Evolutionary conservation across 2,113 vertebrate species (phyloP).

Genomic region (Ginglymostoma cirratum): DNA sequence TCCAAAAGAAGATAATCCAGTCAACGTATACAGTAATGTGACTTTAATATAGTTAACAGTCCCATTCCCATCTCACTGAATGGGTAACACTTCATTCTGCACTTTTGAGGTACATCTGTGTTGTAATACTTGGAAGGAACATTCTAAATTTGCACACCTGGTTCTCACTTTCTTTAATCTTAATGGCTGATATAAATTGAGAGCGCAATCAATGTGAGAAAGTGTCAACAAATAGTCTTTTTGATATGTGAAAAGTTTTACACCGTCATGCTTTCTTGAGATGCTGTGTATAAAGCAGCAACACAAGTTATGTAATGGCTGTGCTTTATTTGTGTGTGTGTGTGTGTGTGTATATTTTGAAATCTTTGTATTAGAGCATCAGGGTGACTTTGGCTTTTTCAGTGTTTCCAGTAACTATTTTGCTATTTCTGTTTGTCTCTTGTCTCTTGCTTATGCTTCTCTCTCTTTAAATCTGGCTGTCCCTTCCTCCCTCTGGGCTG

Average conservation of each 20-base stretch:
- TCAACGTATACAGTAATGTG: neutral
- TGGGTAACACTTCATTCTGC: neutral
- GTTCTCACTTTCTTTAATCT: neutral
- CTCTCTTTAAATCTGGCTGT: slow-evolving; percentile 46
- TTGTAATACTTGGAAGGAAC: neutral
- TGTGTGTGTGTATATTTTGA: neutral
- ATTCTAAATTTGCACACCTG: neutral
- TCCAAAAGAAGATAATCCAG: no score
- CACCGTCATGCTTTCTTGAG: neutral
- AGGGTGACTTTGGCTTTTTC: neutral
- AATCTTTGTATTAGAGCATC: neutral
- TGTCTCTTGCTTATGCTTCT: slow-evolving; percentile 39
- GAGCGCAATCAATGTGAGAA: neutral
- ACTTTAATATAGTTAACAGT: neutral
- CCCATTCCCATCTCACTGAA: neutral
- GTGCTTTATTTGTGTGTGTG: neutral
- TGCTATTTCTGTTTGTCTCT: slow-evolving; percentile 39
- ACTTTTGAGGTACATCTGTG: neutral
- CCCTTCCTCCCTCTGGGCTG: slow-evolving; percentile 64
- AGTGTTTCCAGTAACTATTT: slow-evolving; percentile 36
- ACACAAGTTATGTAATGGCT: neutral
- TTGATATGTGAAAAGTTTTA: neutral
- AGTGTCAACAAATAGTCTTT: neutral
- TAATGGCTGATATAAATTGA: neutral
- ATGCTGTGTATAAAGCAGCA: neutral